Evolutionary conservation across 2,797 vertebrate genomes (phyloP), one percentile per base, ranked within the genome.

Genomic region (Amazonetta brasiliensis): DNA sequence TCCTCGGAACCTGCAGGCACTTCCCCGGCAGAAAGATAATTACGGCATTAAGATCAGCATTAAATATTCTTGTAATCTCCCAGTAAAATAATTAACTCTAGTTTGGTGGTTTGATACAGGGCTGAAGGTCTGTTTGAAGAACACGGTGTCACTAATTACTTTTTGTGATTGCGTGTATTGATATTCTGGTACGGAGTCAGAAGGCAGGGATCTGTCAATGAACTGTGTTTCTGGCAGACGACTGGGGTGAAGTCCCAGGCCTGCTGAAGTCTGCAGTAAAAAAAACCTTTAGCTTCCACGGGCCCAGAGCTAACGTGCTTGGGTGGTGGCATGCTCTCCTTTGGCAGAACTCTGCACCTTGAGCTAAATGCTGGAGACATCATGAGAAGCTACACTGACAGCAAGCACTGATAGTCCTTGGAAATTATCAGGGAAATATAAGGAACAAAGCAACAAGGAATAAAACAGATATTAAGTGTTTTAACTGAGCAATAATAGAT

Each of bases 91-190:
- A 88, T 91, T 87, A 91, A 31, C 39, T 82, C 18, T 69, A 71
- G 75, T 56, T 81, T 3, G 4, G 54, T 26, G 28, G 25, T 35
- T 79, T 89, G 33, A 35, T 59, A 21, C 19, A 81, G 83, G 56
- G 66, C 83, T 81, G n/a, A 89, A 84, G 75, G 69, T 90, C 66
- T 48, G n/a, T 55, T 83, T 94, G 77, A 87, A 86, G 59, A 91
- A 73, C 11, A 30, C 0, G 0, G 37, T 69, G 74, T 73, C 76
- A n/a, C 50, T 88, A 88, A 90, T 92, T 62, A 55, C 17, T 90
- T 79, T 50, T 35, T 73, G 77, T 72, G 73, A 28, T 39, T 37
- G 33, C 60, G 9, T 37, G 9, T 46, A 25, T 23, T 56, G 75
- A 41, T 59, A 56, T 52, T 25, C 23, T 58, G 71, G 0, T 44